Percentiles rank a stretch among this genome's conserved stretches.
These are phyloP conservation scores for Sebastes jordani DNA, from an alignment of 2,797 vertebrate genomes.

Conservation along the genomic window DNA sequence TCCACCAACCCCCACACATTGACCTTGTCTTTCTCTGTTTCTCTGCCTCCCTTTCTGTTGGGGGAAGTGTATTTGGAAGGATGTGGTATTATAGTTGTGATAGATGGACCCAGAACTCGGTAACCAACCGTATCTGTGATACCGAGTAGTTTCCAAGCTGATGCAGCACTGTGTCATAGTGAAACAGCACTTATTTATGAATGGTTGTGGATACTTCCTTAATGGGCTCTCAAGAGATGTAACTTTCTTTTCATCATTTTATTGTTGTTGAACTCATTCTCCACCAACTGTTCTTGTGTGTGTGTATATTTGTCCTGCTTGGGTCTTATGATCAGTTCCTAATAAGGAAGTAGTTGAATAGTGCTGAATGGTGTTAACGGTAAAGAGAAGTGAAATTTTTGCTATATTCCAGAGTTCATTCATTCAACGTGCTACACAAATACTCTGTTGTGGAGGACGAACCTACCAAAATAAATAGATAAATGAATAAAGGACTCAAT, in stretches of 20 bases:
- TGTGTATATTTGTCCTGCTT: not conserved
- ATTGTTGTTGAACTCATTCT: not conserved
- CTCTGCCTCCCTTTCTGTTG: conserved; percentile 1
- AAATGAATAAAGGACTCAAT: no score
- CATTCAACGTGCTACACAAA: not conserved
- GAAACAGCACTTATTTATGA: not conserved
- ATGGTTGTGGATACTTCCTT: not conserved
- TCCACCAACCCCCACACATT: not conserved
- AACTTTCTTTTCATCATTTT: not conserved
- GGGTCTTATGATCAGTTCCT: conserved; percentile 29
- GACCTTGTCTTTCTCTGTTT: not conserved
- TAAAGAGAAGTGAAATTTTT: conserved; percentile 43
- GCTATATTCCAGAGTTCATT: conserved; percentile 22
- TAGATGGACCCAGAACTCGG: not conserved
- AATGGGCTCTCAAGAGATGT: not conserved
- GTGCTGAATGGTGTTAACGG: conserved; percentile 40
- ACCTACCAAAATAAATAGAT: no score
- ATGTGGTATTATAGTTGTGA: conserved; percentile 56
- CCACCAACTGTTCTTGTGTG: not conserved
- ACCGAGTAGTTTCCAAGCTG: conserved; percentile 24
- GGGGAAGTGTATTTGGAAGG: conserved; percentile 33
- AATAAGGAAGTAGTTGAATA: conserved; percentile 16
- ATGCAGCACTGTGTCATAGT: conserved; percentile 1
- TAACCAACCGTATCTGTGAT: not conserved
- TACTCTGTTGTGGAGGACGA: no score